Evolutionary conservation across 2,797 vertebrate genomes (phyloP).

Genomic region (Prunella strophiata): DNA sequence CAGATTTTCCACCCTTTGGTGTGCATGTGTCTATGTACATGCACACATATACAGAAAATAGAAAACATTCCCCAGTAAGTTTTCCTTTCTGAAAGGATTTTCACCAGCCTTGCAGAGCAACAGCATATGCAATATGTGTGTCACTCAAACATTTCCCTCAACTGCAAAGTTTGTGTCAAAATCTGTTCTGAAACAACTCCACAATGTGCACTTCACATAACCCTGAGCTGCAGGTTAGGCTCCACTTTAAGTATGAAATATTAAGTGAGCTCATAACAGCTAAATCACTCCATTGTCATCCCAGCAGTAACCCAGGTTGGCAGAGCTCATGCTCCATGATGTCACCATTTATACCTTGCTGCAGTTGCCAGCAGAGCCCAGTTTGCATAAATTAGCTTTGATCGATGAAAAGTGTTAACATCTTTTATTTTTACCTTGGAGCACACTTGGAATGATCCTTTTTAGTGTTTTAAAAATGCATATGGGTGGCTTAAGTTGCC

Average conservation of each 20-base stretch:
- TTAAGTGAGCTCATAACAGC: slow-evolving; percentile 54
- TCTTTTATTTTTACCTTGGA: slow-evolving; percentile 35
- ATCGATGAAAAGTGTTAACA: slow-evolving; percentile 38
- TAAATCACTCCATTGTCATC: slow-evolving; percentile 61
- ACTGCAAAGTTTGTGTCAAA: slow-evolving; percentile 39
- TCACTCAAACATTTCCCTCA: slow-evolving; percentile 33
- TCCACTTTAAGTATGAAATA: slow-evolving; percentile 14
- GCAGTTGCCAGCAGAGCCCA: slow-evolving; percentile 15
- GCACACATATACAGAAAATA: background rate
- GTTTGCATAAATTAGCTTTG: slow-evolving; percentile 43
- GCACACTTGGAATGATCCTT: background rate
- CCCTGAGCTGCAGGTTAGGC: slow-evolving; percentile 39
- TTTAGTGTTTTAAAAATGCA: slow-evolving; percentile 17
- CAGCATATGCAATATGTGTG: background rate
- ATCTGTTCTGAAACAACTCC: background rate
- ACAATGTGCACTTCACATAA: background rate
- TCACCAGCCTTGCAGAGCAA: background rate
- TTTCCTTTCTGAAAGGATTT: slow-evolving; percentile 17
- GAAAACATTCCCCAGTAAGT: background rate
- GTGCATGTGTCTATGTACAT: background rate
- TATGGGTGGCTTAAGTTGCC: background rate
- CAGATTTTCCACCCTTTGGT: background rate
- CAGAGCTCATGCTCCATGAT: slow-evolving; percentile 39
- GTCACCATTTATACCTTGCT: slow-evolving; percentile 32
- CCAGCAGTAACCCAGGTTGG: slow-evolving; percentile 27